A percentile compares a stretch with the other conserved stretches of the same genome.
phyloP scores from a whole-genome alignment of 2,113 vertebrate species.

The Fukomys damarensis region DNA sequence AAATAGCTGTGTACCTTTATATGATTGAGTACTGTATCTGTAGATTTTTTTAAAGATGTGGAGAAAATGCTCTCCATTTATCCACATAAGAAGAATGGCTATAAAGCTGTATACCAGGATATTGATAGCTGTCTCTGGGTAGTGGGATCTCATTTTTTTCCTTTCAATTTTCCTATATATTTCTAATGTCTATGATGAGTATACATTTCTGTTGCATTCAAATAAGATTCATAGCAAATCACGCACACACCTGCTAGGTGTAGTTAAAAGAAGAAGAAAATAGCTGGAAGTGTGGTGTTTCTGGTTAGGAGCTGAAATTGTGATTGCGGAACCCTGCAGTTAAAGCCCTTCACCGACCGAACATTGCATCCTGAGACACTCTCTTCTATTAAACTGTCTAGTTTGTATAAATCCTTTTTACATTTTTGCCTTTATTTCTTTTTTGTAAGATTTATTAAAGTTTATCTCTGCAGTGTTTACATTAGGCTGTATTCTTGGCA shows the following conservation, averaged over 20 bases:
- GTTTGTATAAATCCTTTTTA: constrained; percentile 68
- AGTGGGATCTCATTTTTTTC: constrained; percentile 17
- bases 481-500: constrained; percentile 63
- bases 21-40: not conserved
- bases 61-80: constrained; percentile 9
- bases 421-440: constrained; percentile 73
- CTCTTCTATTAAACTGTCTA: constrained; percentile 5
- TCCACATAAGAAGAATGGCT: constrained; percentile 5
- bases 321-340: not conserved
- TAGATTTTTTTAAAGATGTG: constrained; percentile 15
- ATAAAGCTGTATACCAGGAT: not conserved
- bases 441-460: constrained; percentile 76
- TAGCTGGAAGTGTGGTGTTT: not conserved
- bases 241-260: not conserved
- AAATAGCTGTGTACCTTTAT: not conserved
- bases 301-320: not conserved
- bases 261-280: not conserved
- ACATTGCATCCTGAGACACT: not conserved
- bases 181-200: constrained; percentile 9
- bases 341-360: not conserved
- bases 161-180: constrained; percentile 6
- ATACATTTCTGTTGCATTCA: constrained; percentile 38
- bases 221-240: not conserved
- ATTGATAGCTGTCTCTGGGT: not conserved
- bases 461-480: constrained; percentile 70